Conservation (phyloP, 2,888 invertebrate genomes). For the Xestia rhomboidea region DNA sequence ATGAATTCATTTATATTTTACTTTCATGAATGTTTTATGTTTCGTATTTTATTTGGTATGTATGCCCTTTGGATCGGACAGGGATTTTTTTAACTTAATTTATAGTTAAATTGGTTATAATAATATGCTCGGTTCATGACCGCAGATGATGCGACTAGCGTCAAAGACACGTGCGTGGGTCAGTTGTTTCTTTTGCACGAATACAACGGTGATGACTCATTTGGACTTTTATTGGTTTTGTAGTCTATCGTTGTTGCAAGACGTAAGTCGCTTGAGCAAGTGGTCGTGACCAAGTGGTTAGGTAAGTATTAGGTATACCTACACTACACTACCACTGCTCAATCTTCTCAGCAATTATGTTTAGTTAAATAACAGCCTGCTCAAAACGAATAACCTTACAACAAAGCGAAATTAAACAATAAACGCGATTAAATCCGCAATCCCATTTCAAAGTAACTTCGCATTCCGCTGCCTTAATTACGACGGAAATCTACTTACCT, state of each 20-base stretch:
- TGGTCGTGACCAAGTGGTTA: not conserved
- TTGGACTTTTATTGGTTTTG: too few species aligned
- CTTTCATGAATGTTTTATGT: too few species aligned
- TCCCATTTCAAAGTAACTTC: conserved; percentile 35
- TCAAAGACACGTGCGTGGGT: not conserved
- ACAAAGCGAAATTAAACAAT: conserved; percentile 42
- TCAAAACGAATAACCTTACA: conserved; percentile 11
- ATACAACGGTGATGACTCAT: not conserved
- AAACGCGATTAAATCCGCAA: conserved; percentile 32
- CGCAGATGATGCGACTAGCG: not conserved
- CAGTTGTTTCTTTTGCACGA: not conserved
- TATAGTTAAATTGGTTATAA: too few species aligned
- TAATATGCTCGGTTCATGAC: not conserved
- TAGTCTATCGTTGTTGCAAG: not conserved
- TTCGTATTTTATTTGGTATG: too few species aligned
- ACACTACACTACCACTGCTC: not conserved
- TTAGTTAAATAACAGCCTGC: conserved; percentile 20
- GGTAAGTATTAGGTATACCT: not conserved
- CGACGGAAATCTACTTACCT: conserved; percentile 74
- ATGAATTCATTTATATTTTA: too few species aligned
- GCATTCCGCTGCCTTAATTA: conserved; percentile 36
- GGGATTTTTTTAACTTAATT: too few species aligned
- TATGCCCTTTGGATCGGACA: too few species aligned
- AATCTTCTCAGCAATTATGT: conserved; percentile 13
- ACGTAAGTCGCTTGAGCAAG: not conserved